These are phyloP conservation scores for Melieria omissa DNA, from an alignment of 2,888 invertebrate genomes.

Conservation along the genomic window DNA sequence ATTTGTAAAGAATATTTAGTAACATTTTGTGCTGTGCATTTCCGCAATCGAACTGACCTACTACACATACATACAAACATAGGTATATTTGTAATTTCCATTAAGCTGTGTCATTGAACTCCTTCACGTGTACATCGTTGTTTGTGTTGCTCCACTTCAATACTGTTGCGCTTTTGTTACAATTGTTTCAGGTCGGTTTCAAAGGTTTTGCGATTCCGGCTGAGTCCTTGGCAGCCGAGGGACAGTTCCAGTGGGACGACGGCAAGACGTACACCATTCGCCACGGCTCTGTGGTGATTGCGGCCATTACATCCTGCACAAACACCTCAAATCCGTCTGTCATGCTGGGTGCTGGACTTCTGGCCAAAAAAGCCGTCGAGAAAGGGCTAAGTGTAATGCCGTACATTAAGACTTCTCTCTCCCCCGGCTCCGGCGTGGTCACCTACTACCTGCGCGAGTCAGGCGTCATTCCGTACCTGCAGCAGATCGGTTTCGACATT, in stretches of 20 bases:
- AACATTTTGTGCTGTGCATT: conserved; percentile 24
- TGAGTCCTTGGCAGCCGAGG: conserved; percentile 73
- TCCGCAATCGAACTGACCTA: conserved; percentile 59
- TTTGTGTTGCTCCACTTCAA: conserved; percentile 2
- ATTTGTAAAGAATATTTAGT: not conserved
- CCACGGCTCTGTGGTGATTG: conserved; percentile 95
- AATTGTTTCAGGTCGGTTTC: conserved; percentile 79
- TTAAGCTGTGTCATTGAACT: conserved; percentile 41
- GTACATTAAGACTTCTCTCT: conserved; percentile 96
- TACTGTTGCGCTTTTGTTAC: conserved; percentile 23
- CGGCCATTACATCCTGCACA: conserved; percentile 98
- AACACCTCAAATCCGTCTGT: conserved; percentile 98
- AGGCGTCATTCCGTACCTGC: conserved; percentile 88
- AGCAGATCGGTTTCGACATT: conserved; percentile 89
- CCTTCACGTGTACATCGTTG: conserved; percentile 2
- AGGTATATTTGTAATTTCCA: not conserved
- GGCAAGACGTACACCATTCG: conserved; percentile 81
- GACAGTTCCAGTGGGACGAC: conserved; percentile 82
- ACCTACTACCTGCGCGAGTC: conserved; percentile 84
- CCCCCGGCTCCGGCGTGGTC: conserved; percentile 95
- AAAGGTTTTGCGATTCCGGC: conserved; percentile 87
- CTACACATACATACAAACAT: conserved; percentile 28
- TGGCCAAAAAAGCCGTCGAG: conserved; percentile 94
- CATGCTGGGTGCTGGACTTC: conserved; percentile 94
- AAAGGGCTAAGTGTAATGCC: conserved; percentile 89